These are phyloP conservation scores for Desmophyllum pertusum DNA, from an alignment of 92 coral and sea anemone species.

Conservation along the genomic window DNA sequence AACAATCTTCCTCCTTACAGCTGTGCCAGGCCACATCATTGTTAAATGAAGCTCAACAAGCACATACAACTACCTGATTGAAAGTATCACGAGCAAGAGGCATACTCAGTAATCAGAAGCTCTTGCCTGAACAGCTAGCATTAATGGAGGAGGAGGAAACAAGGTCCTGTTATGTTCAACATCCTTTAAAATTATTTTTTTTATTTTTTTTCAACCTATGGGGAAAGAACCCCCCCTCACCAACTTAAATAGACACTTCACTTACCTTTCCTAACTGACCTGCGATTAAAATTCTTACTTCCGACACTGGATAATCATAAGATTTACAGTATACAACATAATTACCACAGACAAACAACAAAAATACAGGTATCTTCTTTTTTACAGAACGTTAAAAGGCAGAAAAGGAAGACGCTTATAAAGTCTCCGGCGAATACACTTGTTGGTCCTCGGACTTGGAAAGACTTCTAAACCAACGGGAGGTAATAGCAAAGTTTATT, in stretches of 20 bases:
- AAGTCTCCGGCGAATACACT: constrained; percentile 79
- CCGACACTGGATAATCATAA: no score
- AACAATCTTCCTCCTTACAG: no score
- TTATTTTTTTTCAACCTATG: no score
- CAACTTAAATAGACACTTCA: no score
- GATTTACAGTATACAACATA: no score
- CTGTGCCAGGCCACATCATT: constrained; percentile 81
- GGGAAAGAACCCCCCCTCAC: no score
- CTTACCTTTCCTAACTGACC: no score
- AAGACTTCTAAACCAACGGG: constrained; percentile 89
- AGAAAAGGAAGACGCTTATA: constrained; percentile 74
- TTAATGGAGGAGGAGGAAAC: constrained; percentile 81
- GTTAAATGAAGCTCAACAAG: constrained; percentile 96
- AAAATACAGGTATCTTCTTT: no score
- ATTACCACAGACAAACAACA: not conserved
- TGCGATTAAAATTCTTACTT: no score
- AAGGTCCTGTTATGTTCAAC: constrained; percentile 50
- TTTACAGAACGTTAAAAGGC: constrained; percentile 73
- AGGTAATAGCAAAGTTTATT: no score
- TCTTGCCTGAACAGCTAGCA: constrained; percentile 72
- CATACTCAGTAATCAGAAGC: constrained; percentile 82
- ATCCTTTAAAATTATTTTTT: no score
- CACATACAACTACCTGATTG: constrained; percentile 96
- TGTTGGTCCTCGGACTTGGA: constrained; percentile 91
- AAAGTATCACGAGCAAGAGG: constrained; percentile 94